Percentiles rank a stretch among this genome's conserved stretches.
These are phyloP conservation scores for Microctenopoma lineatum DNA, from an alignment of 2,797 vertebrate genomes.

Conservation along the genomic window DNA sequence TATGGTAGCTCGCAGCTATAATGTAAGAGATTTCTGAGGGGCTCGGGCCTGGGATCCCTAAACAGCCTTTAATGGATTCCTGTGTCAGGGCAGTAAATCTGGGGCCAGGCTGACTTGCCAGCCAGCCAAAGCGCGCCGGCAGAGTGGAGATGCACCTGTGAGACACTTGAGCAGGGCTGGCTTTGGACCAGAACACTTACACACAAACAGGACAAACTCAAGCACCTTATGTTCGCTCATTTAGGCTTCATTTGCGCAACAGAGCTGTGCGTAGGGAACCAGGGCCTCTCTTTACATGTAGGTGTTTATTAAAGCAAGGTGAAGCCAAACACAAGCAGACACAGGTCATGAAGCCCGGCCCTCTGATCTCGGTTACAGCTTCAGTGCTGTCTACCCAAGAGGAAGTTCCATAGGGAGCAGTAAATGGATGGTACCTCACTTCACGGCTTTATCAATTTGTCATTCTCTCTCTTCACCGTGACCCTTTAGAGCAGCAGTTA, in stretches of 20 bases:
- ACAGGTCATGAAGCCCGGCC: slow-evolving; percentile 72
- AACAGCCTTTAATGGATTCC: slow-evolving; percentile 90
- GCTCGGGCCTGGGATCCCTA: slow-evolving; percentile 83
- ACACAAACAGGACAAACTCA: slow-evolving; percentile 20
- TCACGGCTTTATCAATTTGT: slow-evolving; percentile 76
- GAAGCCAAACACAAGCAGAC: slow-evolving; percentile 79
- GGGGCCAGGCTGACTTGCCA: slow-evolving; percentile 70
- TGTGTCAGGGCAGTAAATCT: slow-evolving; percentile 87
- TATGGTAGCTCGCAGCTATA: slow-evolving; percentile 83
- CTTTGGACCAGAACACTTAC: slow-evolving; percentile 18
- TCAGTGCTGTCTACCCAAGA: slow-evolving; percentile 57
- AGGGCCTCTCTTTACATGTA: slow-evolving; percentile 71
- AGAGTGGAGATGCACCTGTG: slow-evolving; percentile 82
- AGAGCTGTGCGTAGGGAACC: slow-evolving; percentile 66
- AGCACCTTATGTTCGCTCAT: slow-evolving; percentile 54
- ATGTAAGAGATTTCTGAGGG: slow-evolving; percentile 86
- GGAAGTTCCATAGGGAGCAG: slow-evolving; percentile 74
- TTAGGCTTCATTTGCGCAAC: slow-evolving; percentile 76
- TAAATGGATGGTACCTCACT: slow-evolving; percentile 73
- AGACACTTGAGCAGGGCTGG: slow-evolving; percentile 69
- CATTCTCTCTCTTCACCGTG: slow-evolving; percentile 61
- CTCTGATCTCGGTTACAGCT: slow-evolving; percentile 76
- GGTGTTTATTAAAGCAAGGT: slow-evolving; percentile 87
- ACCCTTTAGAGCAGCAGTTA: slow-evolving; percentile 55
- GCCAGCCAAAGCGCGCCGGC: slow-evolving; percentile 55